Evolutionary conservation across 2,113 vertebrate species (phyloP).

Genomic region (Oreochromis aureus): DNA sequence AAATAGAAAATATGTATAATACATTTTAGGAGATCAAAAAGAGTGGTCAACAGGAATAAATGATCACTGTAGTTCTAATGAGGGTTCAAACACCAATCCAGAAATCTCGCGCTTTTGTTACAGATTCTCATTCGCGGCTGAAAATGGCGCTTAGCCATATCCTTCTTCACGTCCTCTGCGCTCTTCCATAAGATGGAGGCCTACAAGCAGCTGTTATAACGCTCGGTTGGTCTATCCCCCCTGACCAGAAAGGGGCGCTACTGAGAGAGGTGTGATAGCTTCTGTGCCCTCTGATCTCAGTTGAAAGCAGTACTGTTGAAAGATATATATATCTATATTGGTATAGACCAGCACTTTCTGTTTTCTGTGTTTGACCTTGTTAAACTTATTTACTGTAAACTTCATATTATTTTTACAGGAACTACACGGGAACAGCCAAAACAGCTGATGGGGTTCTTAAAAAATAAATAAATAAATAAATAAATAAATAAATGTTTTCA

Average conservation of each 20-base stretch:
- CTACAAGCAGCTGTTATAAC: slow-evolving; percentile 63
- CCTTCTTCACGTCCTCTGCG: slow-evolving; percentile 22
- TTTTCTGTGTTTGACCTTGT: slow-evolving; percentile 31
- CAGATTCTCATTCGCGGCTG: slow-evolving; percentile 7
- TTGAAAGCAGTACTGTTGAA: not conserved
- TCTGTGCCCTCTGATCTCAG: not conserved
- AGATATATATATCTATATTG: not conserved
- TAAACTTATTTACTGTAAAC: slow-evolving; percentile 40
- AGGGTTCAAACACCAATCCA: not conserved
- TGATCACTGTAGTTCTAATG: not conserved
- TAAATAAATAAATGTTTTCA: not conserved
- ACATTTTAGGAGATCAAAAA: not conserved
- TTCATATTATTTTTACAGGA: slow-evolving; percentile 32
- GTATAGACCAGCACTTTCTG: slow-evolving; percentile 15
- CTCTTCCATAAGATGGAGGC: slow-evolving; percentile 67
- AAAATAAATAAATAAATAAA: not conserved
- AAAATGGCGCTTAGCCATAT: slow-evolving; percentile 58
- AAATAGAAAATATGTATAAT: not conserved
- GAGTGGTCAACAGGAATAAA: not conserved
- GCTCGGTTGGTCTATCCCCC: slow-evolving; percentile 32
- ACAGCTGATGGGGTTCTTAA: slow-evolving; percentile 21
- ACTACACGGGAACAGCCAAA: not conserved
- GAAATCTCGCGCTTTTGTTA: not conserved
- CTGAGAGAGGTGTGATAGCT: slow-evolving; percentile 46
- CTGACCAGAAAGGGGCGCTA: slow-evolving; percentile 62